phyloP scores from a whole-genome alignment of 2,797 vertebrate genomes.

The Nothura maculosa region DNA sequence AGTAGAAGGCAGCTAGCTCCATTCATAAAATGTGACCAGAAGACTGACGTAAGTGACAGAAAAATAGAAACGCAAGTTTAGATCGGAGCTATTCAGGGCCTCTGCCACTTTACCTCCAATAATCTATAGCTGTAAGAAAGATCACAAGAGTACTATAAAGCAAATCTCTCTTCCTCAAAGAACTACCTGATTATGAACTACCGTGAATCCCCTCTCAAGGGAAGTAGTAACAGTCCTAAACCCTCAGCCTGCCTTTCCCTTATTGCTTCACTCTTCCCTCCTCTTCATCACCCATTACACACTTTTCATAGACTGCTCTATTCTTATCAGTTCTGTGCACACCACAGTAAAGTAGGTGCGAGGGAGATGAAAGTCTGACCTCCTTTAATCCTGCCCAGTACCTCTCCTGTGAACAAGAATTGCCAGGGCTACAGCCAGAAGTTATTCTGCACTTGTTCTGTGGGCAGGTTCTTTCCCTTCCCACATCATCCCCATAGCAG shows the following conservation, averaged over 20 bases:
- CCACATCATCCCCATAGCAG: not conserved
- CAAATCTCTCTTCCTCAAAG: not conserved
- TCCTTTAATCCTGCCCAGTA: not conserved
- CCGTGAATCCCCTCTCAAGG: not conserved
- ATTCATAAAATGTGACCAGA: constrained; percentile 37
- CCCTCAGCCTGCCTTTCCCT: not conserved
- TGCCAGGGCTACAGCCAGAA: not conserved
- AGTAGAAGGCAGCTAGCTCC: constrained; percentile 31
- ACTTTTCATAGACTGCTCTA: not conserved
- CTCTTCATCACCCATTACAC: not conserved
- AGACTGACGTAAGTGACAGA: not conserved
- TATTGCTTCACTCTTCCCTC: not conserved
- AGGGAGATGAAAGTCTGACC: constrained; percentile 7
- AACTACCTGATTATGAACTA: not conserved
- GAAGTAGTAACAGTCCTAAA: not conserved
- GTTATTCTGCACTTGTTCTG: not conserved
- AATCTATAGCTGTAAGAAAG: not conserved
- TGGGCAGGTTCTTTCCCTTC: not conserved
- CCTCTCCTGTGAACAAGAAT: not conserved
- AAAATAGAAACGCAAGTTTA: not conserved
- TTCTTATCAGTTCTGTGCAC: constrained; percentile 7
- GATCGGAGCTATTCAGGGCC: not conserved
- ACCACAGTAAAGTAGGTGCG: not conserved
- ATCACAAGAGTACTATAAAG: not conserved
- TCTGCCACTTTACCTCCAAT: not conserved